A percentile compares a stretch with the other conserved stretches of the same genome.
Conservation (phyloP, 2,113 vertebrate genomes). For the Dendrocopos noguchii region DNA sequence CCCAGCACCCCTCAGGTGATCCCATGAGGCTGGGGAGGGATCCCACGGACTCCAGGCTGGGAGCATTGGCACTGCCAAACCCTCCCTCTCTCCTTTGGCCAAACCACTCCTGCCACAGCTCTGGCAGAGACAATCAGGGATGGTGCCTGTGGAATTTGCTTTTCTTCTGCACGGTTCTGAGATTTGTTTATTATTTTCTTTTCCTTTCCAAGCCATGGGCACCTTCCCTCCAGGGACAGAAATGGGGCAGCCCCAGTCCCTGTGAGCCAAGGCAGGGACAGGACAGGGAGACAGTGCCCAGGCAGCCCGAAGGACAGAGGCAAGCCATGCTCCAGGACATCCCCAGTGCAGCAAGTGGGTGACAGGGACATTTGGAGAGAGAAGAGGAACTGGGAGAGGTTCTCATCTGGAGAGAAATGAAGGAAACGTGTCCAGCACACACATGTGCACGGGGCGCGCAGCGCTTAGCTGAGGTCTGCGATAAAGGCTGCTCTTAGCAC, state of each 20-base stretch:
- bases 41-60: rapidly evolving
- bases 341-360: neutral
- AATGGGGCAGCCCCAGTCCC: neutral
- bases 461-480: neutral
- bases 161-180: neutral
- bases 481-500: slow-evolving; percentile 19
- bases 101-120: neutral
- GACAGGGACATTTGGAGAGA: neutral
- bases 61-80: neutral
- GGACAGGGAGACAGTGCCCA: neutral
- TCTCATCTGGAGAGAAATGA: neutral
- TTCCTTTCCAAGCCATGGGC: rapidly evolving
- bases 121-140: neutral
- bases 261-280: neutral
- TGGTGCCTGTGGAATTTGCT: neutral
- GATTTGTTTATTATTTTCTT: neutral
- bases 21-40: neutral
- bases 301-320: neutral
- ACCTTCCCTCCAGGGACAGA: rapidly evolving
- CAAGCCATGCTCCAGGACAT: rapidly evolving
- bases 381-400: neutral
- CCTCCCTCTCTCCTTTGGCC: neutral
- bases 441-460: neutral
- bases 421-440: neutral
- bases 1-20: neutral